Conservation (phyloP, 2,888 invertebrate species). For the Diplolepis rosae region DNA sequence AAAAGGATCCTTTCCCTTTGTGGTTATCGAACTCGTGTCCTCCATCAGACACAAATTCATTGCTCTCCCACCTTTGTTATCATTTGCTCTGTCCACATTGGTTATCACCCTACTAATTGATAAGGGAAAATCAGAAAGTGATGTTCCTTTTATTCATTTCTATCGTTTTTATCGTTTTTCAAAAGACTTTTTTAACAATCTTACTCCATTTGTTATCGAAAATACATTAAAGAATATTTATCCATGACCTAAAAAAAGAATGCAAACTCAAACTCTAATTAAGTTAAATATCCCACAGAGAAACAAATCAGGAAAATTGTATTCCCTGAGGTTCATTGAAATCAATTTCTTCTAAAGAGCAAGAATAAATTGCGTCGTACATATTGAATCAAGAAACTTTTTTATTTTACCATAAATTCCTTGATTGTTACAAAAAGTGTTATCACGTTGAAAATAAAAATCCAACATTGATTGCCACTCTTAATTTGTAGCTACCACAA, state of each 20-base stretch:
- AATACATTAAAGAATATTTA: too few species aligned
- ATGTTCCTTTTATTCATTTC: not conserved
- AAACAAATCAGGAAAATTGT: not conserved
- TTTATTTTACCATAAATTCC: not conserved
- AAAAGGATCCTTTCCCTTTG: not conserved
- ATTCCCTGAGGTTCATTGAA: not conserved
- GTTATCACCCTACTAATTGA: not conserved
- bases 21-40: not conserved
- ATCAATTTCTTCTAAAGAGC: not conserved
- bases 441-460: slow-evolving; percentile 1
- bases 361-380: not conserved
- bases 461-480: not conserved
- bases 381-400: not conserved
- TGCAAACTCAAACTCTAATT: too few species aligned
- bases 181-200: too few species aligned
- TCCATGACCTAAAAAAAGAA: too few species aligned
- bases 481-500: slow-evolving; percentile 18
- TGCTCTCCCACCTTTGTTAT: not conserved
- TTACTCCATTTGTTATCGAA: too few species aligned
- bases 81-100: not conserved
- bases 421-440: slow-evolving; percentile 4
- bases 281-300: too few species aligned
- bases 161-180: too few species aligned
- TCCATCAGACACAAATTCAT: not conserved
- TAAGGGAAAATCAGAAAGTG: not conserved